A percentile compares a stretch with the other conserved stretches of the same genome.
phyloP scores from a whole-genome alignment of 92 coral and sea anemone genomes.

The Actinostola sp. region DNA sequence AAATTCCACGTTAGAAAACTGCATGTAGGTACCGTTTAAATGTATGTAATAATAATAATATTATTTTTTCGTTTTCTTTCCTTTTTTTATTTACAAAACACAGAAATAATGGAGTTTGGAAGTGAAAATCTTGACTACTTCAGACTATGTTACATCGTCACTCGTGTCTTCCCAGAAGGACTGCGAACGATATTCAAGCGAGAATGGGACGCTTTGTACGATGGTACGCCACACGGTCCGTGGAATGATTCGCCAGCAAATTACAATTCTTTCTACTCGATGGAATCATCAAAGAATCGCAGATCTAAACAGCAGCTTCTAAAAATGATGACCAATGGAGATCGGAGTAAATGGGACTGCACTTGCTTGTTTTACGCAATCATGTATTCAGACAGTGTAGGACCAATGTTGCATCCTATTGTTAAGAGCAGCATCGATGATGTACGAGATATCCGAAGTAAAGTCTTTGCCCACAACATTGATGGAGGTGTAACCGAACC shows the following conservation, averaged over 20 bases:
- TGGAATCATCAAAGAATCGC: background rate
- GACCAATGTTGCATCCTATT: too few relatives aligned
- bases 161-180: background rate
- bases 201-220: too few relatives aligned
- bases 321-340: slow-evolving; percentile 20
- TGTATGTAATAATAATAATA: too few relatives aligned
- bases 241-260: background rate
- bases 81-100: too few relatives aligned
- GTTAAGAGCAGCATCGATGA: too few relatives aligned
- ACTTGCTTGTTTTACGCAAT: too few relatives aligned
- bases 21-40: too few relatives aligned
- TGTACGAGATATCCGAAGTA: slow-evolving; percentile 31
- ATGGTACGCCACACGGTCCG: background rate
- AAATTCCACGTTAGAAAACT: too few relatives aligned
- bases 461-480: slow-evolving; percentile 37
- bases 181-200: background rate
- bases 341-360: too few relatives aligned
- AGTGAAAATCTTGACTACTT: background rate
- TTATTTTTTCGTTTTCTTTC: too few relatives aligned
- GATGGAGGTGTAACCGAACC: slow-evolving; percentile 18
- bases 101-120: background rate
- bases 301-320: background rate
- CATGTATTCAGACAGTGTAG: too few relatives aligned
- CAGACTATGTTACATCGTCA: background rate
- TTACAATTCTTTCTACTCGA: background rate